phyloP scores from a whole-genome alignment of 2,113 vertebrate species.

The Circaetus cinerascens region DNA sequence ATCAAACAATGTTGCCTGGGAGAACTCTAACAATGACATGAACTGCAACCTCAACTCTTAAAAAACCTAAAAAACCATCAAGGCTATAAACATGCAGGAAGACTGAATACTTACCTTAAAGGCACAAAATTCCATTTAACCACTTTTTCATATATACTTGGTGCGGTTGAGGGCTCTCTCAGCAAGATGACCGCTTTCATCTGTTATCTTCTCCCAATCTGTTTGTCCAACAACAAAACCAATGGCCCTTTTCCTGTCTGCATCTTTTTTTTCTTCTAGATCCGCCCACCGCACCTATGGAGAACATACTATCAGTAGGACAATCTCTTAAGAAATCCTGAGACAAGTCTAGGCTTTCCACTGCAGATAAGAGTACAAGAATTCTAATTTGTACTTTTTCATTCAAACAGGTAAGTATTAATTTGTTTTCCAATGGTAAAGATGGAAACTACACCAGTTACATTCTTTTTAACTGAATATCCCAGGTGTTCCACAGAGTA shows the following conservation, averaged over 20 bases:
- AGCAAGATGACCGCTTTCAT: constrained; percentile 94
- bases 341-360: background rate
- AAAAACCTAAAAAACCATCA: background rate
- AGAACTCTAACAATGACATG: background rate
- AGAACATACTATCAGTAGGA: constrained; percentile 51
- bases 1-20: background rate
- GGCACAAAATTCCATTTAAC: constrained; percentile 65
- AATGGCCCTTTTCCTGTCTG: constrained; percentile 95
- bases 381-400: background rate
- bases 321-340: background rate
- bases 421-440: background rate
- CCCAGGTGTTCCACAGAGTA: background rate
- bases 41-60: constrained; percentile 7
- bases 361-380: background rate
- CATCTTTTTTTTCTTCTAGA: constrained; percentile 97
- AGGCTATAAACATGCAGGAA: background rate
- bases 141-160: constrained; percentile 92
- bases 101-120: constrained; percentile 75
- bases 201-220: constrained; percentile 99
- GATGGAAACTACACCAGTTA: background rate
- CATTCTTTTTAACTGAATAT: background rate
- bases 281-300: constrained; percentile 97
- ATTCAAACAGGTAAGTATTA: background rate
- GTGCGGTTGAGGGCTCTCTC: constrained; percentile 98
- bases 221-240: constrained; percentile 99